phyloP scores from a whole-genome alignment of 1,140 invertebrate species.

The Battus philenor region DNA sequence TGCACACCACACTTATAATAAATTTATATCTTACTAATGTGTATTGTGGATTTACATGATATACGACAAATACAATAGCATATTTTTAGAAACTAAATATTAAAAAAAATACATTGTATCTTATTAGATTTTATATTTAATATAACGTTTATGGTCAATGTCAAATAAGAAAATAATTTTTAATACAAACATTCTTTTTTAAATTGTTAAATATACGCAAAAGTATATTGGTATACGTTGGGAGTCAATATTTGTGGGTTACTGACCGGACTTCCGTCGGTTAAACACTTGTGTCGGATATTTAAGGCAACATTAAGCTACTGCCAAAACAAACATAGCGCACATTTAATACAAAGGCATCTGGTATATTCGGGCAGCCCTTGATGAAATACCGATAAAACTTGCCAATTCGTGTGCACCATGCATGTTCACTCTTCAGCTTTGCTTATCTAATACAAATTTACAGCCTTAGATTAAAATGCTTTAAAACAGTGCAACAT shows the following conservation, averaged over 20 bases:
- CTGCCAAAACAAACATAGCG: slow-evolving; percentile 5
- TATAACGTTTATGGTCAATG: too few relatives aligned
- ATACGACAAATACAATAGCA: too few relatives aligned
- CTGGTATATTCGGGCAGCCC: slow-evolving; percentile 18
- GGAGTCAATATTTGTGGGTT: slow-evolving; percentile 61
- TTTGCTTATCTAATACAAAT: slow-evolving; percentile 61
- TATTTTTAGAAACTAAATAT: too few relatives aligned
- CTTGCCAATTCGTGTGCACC: slow-evolving; percentile 43
- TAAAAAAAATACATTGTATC: too few relatives aligned
- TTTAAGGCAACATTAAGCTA: slow-evolving; percentile 9
- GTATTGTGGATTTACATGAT: too few relatives aligned
- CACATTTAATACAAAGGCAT: slow-evolving; percentile 1
- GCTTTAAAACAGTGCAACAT: slow-evolving; percentile 48
- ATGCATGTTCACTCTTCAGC: slow-evolving; percentile 45
- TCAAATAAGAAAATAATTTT: too few relatives aligned
- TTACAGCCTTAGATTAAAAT: slow-evolving; percentile 60
- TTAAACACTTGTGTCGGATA: slow-evolving; percentile 10
- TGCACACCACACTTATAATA: too few relatives aligned
- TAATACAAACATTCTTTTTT: too few relatives aligned
- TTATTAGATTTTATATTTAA: too few relatives aligned
- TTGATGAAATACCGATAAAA: slow-evolving; percentile 44
- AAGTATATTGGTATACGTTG: too few relatives aligned
- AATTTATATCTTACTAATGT: too few relatives aligned
- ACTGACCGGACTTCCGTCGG: slow-evolving; percentile 36
- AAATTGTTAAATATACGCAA: too few relatives aligned